phyloP scores from a whole-genome alignment of 2,888 invertebrate species.

The Falcaria lacertinaria region DNA sequence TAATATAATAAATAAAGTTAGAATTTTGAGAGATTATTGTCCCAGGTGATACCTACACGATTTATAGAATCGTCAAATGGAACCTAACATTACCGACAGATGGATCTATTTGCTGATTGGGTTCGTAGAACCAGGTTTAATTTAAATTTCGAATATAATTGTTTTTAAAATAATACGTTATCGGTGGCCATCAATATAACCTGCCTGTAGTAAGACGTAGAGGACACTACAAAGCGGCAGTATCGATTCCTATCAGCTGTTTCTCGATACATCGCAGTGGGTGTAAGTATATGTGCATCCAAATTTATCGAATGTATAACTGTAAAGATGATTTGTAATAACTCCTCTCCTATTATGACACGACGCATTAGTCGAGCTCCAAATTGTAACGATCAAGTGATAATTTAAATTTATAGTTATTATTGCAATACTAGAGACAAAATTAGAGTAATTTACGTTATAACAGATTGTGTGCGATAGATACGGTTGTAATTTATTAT shows the following conservation, averaged over 20 bases:
- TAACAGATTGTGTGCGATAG: neutral
- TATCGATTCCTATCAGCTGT: constrained; percentile 52
- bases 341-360: constrained; percentile 32
- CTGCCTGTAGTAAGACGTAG: neutral
- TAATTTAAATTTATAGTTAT: neutral
- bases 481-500: neutral
- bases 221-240: constrained; percentile 42
- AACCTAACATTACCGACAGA: too few relatives aligned
- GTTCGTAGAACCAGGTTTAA: too few relatives aligned
- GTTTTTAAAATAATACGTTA: too few relatives aligned
- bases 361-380: neutral
- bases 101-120: too few relatives aligned
- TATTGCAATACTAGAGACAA: neutral
- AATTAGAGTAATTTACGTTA: constrained; percentile 1
- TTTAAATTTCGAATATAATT: too few relatives aligned
- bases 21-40: too few relatives aligned
- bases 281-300: constrained; percentile 42
- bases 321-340: constrained; percentile 67
- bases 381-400: neutral
- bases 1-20: too few relatives aligned
- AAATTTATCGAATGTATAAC: constrained; percentile 64
- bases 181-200: too few relatives aligned
- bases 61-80: too few relatives aligned
- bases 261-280: constrained; percentile 44
- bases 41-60: too few relatives aligned